Evolutionary conservation across 2,888 invertebrate species (phyloP).

Genomic region (Parelbella ahira): DNA sequence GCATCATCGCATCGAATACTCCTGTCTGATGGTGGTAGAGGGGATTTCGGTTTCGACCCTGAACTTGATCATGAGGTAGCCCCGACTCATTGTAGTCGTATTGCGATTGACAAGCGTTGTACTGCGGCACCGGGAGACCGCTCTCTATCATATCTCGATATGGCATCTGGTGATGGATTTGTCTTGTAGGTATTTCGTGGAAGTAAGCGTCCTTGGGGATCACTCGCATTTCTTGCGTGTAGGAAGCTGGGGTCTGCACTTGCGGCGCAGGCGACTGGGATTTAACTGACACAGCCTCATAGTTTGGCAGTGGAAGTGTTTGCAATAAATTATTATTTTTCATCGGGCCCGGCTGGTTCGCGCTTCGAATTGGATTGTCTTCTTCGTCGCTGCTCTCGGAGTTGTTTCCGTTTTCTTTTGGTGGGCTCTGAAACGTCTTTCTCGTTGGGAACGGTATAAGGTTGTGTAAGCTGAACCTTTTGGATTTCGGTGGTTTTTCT

Average conservation of each 20-base stretch:
- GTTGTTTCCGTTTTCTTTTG: constrained; percentile 71
- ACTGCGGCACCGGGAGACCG: constrained; percentile 49
- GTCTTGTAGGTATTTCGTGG: constrained; percentile 79
- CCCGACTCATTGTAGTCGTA: constrained; percentile 60
- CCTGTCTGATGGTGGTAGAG: constrained; percentile 67
- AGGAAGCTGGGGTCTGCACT: constrained; percentile 39
- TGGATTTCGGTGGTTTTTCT: constrained; percentile 71
- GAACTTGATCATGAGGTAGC: constrained; percentile 50
- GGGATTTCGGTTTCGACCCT: constrained; percentile 64
- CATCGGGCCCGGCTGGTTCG: constrained; percentile 77
- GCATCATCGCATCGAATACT: constrained; percentile 77
- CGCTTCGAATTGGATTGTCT: constrained; percentile 67
- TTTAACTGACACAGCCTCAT: constrained; percentile 75
- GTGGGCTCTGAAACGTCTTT: constrained; percentile 69
- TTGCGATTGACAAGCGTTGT: constrained; percentile 43
- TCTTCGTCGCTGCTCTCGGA: constrained; percentile 82
- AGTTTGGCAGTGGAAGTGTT: constrained; percentile 78
- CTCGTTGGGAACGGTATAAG: constrained; percentile 76
- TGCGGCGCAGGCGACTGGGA: constrained; percentile 64
- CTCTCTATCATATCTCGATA: constrained; percentile 53
- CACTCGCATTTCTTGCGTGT: constrained; percentile 52
- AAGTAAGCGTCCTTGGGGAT: constrained; percentile 83
- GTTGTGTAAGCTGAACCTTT: constrained; percentile 74
- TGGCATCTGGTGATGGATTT: constrained; percentile 53
- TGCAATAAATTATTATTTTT: constrained; percentile 75